Conservation (phyloP, 2,113 vertebrate species). For the Heteronetta atricapilla region DNA sequence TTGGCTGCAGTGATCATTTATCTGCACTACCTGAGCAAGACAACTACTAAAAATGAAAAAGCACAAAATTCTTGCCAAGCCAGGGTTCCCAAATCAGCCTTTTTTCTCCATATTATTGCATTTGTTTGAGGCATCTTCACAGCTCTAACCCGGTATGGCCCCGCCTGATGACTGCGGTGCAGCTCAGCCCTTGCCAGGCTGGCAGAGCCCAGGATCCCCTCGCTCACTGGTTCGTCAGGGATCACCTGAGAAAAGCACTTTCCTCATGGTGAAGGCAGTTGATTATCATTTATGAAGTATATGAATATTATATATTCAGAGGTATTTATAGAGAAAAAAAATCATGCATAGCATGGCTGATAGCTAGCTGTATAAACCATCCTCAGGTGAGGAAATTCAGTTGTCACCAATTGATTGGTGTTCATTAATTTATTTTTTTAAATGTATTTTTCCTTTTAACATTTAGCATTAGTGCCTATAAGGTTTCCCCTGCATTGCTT, state of each 20-base stretch:
- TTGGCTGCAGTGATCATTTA: neutral
- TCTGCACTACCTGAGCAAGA: neutral
- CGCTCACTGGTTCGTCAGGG: neutral
- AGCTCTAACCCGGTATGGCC: neutral
- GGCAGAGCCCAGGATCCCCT: neutral
- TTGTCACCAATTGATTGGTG: neutral
- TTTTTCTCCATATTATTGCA: neutral
- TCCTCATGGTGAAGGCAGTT: neutral
- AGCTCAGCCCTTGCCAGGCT: neutral
- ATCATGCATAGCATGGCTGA: neutral
- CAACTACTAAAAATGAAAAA: neutral
- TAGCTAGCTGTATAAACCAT: neutral
- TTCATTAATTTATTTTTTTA: neutral
- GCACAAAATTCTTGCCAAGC: neutral
- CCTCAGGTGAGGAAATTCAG: neutral
- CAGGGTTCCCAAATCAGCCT: neutral
- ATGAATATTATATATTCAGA: no score
- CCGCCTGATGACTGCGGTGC: neutral
- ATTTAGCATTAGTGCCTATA: neutral
- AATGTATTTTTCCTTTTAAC: neutral
- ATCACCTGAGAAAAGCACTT: neutral
- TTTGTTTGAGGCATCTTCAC: neutral
- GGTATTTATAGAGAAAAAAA: no score
- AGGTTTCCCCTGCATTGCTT: neutral
- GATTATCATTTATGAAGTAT: neutral